A percentile compares a stretch with the other conserved stretches of the same genome.
Conservation (phyloP, 2,797 vertebrate species). For the Eulemur coronatus region DNA sequence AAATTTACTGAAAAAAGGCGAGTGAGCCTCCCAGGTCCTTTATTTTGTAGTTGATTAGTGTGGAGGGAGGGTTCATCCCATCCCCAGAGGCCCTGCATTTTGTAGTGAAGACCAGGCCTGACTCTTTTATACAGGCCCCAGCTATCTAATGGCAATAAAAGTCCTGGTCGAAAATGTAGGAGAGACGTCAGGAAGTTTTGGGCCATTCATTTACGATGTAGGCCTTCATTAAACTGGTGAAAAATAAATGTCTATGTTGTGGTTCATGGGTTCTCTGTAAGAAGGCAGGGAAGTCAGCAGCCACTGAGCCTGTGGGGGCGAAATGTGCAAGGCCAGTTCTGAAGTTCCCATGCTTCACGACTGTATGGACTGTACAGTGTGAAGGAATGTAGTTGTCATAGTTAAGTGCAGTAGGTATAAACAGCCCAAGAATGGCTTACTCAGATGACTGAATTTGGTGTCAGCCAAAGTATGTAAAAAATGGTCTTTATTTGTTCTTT, state of each 20-base stretch:
- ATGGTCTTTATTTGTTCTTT: background rate
- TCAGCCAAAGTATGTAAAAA: background rate
- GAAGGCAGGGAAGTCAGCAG: background rate
- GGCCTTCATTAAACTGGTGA: background rate
- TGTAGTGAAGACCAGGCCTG: background rate
- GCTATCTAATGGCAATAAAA: background rate
- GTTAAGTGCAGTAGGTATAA: background rate
- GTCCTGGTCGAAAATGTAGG: background rate
- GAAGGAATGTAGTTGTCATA: background rate
- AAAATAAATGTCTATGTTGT: background rate
- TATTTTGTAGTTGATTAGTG: background rate
- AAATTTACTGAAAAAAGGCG: background rate
- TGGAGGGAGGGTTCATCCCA: background rate
- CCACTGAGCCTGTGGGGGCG: fast-evolving
- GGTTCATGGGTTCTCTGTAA: background rate
- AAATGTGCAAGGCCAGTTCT: background rate
- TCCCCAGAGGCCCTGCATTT: background rate
- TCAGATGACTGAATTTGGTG: background rate
- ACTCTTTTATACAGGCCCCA: background rate
- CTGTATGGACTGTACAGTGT: background rate
- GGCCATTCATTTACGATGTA: background rate
- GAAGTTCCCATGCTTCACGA: background rate
- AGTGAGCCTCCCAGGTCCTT: background rate
- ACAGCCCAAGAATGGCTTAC: background rate
- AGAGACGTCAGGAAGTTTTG: background rate